phyloP scores from a whole-genome alignment of 2,113 vertebrate species.

The Antennarius striatus region DNA sequence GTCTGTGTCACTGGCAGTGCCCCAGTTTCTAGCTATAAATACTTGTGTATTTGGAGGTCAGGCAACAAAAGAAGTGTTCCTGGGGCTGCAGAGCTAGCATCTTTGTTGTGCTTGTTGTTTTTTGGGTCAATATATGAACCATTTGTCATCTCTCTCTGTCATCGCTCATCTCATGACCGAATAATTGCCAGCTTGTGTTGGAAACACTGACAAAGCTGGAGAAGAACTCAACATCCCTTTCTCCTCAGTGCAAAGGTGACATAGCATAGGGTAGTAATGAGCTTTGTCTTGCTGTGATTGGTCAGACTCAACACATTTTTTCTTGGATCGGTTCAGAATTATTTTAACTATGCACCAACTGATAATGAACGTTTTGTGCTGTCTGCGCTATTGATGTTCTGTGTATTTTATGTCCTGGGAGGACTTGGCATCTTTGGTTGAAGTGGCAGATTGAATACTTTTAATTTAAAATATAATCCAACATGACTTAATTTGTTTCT shows the following conservation, averaged over 20 bases:
- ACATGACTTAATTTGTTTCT: too few species aligned
- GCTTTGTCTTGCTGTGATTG: slow-evolving; percentile 11
- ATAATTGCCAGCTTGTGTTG: slow-evolving; percentile 71
- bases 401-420: slow-evolving; percentile 2
- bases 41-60: slow-evolving; percentile 9
- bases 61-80: slow-evolving; percentile 42
- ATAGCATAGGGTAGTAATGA: slow-evolving; percentile 41
- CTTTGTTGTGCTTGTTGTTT: slow-evolving; percentile 64
- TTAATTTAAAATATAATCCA: background rate
- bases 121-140: slow-evolving; percentile 74
- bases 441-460: slow-evolving; percentile 14
- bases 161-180: slow-evolving; percentile 49
- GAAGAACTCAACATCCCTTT: slow-evolving; percentile 54
- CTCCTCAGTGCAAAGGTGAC: slow-evolving; percentile 50
- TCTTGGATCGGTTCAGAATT: too few species aligned
- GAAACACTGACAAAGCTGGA: slow-evolving; percentile 72
- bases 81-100: slow-evolving; percentile 31
- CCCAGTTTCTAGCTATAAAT: slow-evolving; percentile 17
- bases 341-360: too few species aligned
- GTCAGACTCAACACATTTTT: slow-evolving; percentile 13
- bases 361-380: too few species aligned
- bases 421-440: slow-evolving; percentile 11
- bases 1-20: background rate
- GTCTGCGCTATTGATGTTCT: too few species aligned
- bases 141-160: slow-evolving; percentile 62